Percentiles rank a stretch among this genome's conserved stretches.
Evolutionary conservation across 2,113 vertebrate species (phyloP).

Genomic region (Lycaon pictus): DNA sequence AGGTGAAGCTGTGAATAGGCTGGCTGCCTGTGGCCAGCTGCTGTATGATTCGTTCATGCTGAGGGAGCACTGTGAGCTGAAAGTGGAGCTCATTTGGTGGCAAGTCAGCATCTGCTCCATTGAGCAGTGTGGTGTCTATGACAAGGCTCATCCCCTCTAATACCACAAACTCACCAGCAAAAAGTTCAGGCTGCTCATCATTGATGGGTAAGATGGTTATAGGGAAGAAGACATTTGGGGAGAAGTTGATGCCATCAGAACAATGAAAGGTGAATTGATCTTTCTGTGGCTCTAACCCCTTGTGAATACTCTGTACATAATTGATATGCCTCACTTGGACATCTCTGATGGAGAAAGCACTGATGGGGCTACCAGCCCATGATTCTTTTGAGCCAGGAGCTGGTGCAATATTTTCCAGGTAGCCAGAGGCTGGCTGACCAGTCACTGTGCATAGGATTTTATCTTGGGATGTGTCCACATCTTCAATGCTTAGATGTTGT

Average conservation of each 20-base stretch:
- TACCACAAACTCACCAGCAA: slow-evolving; percentile 81
- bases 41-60: slow-evolving; percentile 81
- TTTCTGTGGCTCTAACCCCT: slow-evolving; percentile 80
- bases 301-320: slow-evolving; percentile 87
- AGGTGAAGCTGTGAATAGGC: slow-evolving; percentile 81
- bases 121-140: slow-evolving; percentile 83
- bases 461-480: slow-evolving; percentile 82
- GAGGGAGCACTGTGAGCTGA: slow-evolving; percentile 79
- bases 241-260: slow-evolving; percentile 85
- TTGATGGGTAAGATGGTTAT: slow-evolving; percentile 84
- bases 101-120: slow-evolving; percentile 80
- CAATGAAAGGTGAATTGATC: slow-evolving; percentile 85
- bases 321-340: slow-evolving; percentile 74
- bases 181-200: slow-evolving; percentile 84
- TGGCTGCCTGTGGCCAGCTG: slow-evolving; percentile 80
- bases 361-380: slow-evolving; percentile 80
- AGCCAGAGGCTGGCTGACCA: slow-evolving; percentile 84
- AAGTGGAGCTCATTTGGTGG: slow-evolving; percentile 82
- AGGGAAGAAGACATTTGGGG: slow-evolving; percentile 81
- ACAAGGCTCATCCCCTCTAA: slow-evolving; percentile 87
- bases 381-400: slow-evolving; percentile 84
- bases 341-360: slow-evolving; percentile 85
- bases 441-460: slow-evolving; percentile 84
- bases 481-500: slow-evolving; percentile 79
- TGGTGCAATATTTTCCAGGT: slow-evolving; percentile 85